Base-by-base conservation (phyloP, 2,113 vertebrate species). In the Eleginops maclovinus region DNA sequence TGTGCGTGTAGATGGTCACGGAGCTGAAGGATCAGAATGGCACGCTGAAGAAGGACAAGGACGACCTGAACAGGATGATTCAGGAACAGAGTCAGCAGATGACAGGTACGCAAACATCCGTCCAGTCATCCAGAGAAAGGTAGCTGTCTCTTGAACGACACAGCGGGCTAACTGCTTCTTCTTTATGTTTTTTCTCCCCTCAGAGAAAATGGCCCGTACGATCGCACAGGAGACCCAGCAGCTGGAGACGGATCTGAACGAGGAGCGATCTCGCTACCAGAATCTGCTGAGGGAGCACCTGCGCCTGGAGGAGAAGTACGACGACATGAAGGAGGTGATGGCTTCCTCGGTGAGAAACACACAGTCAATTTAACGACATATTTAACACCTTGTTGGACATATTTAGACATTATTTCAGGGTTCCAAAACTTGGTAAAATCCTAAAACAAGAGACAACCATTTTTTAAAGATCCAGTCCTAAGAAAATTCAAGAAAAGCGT, bases 211-310 rank as follows among this genome's bases (percentile, higher is more conserved):
- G 97, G 93, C 96, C 3, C 97, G 94, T 87, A 94, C 94, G 28
- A 88, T 98, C 17, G 90, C 93, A 53, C 94, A 98, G 91, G 97
- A 99, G 93, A 99, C 98, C 0, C 96, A 97, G 80, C 98, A 99
- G 91, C 91, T 99, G 78, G 96, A 99, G 89, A 95, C 95, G 0
- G 98, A 99, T 73, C 93, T 99, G 91, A 99, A 99, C 16, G 98
- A 98, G 66, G 98, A 99, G 36, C 94, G 98, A 6, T 92, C 97
- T 11, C 96, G 98, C 65, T 99, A 99, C 77, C 98, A 99, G 96
- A 99, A 99, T 91, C 96, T 99, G 65, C 95, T 99, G 72, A 96
- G 95, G 22, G 98, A 99, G 85, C 98, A 98, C 90, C 97, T 96
- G 75, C 96, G 97, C 69, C 89, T 99, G 44, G 98, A 99, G 93